phyloP scores from a whole-genome alignment of 2,797 vertebrate species.

The Molothrus aeneus region DNA sequence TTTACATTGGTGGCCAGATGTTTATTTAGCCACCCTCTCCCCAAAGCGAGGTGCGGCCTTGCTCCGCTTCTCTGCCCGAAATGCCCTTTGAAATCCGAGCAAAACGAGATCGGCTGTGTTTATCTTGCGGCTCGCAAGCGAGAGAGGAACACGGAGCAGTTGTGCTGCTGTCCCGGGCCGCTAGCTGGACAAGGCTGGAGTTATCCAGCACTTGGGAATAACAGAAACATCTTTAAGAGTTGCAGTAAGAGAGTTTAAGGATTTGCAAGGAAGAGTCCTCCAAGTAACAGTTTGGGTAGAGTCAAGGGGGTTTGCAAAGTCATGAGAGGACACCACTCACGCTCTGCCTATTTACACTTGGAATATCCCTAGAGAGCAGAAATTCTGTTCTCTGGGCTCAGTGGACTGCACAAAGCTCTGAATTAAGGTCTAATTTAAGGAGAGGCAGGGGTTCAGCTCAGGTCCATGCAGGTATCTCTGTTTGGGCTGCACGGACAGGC shows the following conservation, averaged over 20 bases:
- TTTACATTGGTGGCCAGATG: slow-evolving; percentile 8
- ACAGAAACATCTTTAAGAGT: accelerated
- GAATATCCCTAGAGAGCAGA: background rate
- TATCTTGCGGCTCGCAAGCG: background rate
- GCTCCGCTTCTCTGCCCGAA: slow-evolving; percentile 33
- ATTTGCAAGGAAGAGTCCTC: background rate
- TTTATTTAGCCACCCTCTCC: slow-evolving; percentile 31
- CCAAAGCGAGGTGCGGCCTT: slow-evolving; percentile 21
- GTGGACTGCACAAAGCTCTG: background rate
- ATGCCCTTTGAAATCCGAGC: slow-evolving; percentile 32
- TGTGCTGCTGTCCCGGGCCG: background rate
- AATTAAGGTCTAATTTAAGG: background rate
- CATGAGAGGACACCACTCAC: background rate
- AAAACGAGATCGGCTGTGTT: background rate
- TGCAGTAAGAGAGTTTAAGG: background rate
- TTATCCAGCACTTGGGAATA: background rate
- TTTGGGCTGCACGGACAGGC: too few relatives aligned
- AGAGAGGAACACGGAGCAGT: background rate
- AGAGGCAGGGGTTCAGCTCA: background rate
- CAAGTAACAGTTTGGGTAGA: background rate
- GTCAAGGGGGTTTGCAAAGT: background rate
- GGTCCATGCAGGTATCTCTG: background rate
- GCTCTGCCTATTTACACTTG: background rate
- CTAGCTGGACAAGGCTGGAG: background rate
- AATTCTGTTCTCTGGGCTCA: background rate